A percentile compares a stretch with the other conserved stretches of the same genome.
Evolutionary conservation across 2,888 invertebrate species (phyloP).

Genomic region (Drosophila aldrichi): DNA sequence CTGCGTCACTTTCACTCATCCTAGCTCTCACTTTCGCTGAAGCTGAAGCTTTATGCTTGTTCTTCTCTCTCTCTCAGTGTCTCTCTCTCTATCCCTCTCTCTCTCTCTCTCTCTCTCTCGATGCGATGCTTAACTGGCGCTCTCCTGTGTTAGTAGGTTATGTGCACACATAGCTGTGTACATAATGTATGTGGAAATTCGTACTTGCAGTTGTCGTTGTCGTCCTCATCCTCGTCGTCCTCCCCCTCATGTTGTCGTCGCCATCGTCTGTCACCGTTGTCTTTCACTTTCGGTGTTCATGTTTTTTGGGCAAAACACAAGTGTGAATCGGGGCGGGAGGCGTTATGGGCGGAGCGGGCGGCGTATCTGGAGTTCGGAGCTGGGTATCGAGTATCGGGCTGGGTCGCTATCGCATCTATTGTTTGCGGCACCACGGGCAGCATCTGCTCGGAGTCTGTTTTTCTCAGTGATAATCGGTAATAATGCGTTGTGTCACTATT

Average conservation of each 20-base stretch:
- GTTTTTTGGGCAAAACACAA: slow-evolving; percentile 46
- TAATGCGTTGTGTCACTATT: slow-evolving; percentile 73
- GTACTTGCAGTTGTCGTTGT: slow-evolving; percentile 49
- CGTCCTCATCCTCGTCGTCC: slow-evolving; percentile 25
- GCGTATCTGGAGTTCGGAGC: slow-evolving; percentile 13
- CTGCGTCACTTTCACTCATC: slow-evolving; percentile 68
- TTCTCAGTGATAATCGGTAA: slow-evolving; percentile 74
- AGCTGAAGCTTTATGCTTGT: slow-evolving; percentile 50
- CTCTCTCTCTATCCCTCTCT: neutral
- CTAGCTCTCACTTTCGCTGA: slow-evolving; percentile 49
- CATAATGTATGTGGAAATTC: slow-evolving; percentile 16
- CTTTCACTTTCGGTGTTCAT: slow-evolving; percentile 51
- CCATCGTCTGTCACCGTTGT: slow-evolving; percentile 44
- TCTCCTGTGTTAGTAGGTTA: slow-evolving; percentile 66
- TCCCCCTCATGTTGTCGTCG: slow-evolving; percentile 35
- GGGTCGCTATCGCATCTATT: slow-evolving; percentile 29
- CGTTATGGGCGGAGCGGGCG: neutral
- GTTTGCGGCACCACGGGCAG: slow-evolving; percentile 47
- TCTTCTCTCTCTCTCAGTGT: slow-evolving; percentile 11
- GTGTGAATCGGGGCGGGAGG: slow-evolving; percentile 19
- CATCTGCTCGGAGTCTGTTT: slow-evolving; percentile 64
- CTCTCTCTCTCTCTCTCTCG: neutral
- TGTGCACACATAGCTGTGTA: slow-evolving; percentile 14
- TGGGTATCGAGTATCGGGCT: slow-evolving; percentile 6
- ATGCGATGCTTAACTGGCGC: slow-evolving; percentile 8